Conservation (phyloP, 2,888 invertebrate species). For the Leptopilina myrica region DNA sequence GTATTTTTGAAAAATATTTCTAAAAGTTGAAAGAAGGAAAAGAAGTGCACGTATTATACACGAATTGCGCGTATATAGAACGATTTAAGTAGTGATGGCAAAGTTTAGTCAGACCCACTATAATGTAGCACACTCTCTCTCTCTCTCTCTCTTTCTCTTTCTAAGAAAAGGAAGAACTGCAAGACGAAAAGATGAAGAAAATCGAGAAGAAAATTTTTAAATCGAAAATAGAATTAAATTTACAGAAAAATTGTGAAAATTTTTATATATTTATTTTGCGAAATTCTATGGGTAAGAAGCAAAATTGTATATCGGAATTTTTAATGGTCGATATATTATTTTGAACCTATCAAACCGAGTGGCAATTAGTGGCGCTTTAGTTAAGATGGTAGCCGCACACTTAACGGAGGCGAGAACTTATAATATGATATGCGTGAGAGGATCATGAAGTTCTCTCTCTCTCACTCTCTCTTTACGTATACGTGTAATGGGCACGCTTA, state of each 20-base stretch:
- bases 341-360: constrained; percentile 40
- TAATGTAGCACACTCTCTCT: no score
- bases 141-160: no score
- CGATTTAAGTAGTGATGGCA: no score
- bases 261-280: not conserved
- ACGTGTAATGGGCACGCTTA: constrained; percentile 43
- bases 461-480: constrained; percentile 6
- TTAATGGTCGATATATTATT: constrained; percentile 44
- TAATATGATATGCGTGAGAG: constrained; percentile 3
- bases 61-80: no score
- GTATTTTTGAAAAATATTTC: no score
- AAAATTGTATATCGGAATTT: not conserved
- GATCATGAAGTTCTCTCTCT: not conserved
- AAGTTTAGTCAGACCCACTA: not conserved
- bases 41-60: no score
- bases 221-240: no score
- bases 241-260: not conserved
- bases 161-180: no score
- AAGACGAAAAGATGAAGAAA: no score
- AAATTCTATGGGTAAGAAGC: not conserved
- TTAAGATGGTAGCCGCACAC: constrained; percentile 32
- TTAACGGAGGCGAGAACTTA: constrained; percentile 34
- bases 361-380: constrained; percentile 46
- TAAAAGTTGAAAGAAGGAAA: no score
- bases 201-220: no score